Conservation (phyloP, 2,797 vertebrate species). For the Tenualosa ilisha region DNA sequence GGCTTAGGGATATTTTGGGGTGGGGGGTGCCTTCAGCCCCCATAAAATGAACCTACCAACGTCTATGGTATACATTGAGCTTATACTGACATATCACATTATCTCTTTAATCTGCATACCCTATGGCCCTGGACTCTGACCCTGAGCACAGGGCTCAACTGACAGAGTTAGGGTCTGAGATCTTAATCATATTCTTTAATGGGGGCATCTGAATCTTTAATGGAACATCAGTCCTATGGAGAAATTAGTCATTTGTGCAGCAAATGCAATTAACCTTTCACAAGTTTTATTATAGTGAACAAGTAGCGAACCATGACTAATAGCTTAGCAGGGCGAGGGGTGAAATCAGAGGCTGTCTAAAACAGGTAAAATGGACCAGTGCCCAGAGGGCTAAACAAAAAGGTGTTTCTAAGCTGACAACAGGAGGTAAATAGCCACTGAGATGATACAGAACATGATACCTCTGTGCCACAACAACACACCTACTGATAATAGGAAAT, state of each 20-base stretch:
- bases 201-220: neutral
- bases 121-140: neutral
- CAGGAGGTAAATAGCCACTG: neutral
- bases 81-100: too few species aligned
- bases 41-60: too few species aligned
- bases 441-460: neutral
- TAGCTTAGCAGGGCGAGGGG: neutral
- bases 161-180: neutral
- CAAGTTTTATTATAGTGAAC: neutral
- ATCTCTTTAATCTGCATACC: neutral
- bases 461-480: neutral
- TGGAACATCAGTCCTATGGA: neutral
- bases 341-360: neutral
- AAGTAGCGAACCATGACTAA: neutral
- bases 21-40: too few species aligned
- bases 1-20: too few species aligned
- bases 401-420: neutral
- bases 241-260: neutral
- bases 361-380: neutral
- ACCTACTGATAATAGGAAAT: neutral
- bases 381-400: neutral
- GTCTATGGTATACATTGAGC: too few species aligned
- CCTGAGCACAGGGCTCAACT: neutral
- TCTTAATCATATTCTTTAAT: neutral
- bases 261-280: slow-evolving; percentile 14